These are phyloP conservation scores for Typhlomys cinereus DNA, from an alignment of 2,113 vertebrate genomes.

Conservation along the genomic window DNA sequence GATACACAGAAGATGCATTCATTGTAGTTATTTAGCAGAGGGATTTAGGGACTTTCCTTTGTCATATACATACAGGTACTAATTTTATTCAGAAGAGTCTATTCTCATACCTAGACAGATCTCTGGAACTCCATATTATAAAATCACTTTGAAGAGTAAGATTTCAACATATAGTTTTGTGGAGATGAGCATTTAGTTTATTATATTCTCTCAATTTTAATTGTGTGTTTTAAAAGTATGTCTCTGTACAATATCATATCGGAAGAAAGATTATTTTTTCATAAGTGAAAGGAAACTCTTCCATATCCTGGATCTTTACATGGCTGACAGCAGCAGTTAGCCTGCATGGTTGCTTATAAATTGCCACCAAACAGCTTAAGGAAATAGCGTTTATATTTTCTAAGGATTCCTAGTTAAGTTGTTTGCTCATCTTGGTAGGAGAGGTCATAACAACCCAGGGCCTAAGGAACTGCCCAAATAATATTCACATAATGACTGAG, in stretches of 20 bases:
- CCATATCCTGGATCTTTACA: background rate
- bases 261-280: background rate
- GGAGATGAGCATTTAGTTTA: background rate
- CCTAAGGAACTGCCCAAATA: too few relatives aligned
- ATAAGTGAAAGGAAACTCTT: background rate
- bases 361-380: too few relatives aligned
- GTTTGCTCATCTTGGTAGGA: too few relatives aligned
- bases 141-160: background rate
- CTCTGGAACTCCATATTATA: rapidly evolving
- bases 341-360: too few relatives aligned
- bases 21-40: too few relatives aligned
- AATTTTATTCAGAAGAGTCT: background rate
- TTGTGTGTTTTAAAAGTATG: background rate
- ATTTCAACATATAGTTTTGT: background rate
- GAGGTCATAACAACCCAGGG: too few relatives aligned
- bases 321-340: too few relatives aligned
- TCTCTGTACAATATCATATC: background rate
- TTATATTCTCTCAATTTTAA: background rate
- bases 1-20: background rate
- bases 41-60: background rate
- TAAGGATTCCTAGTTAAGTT: too few relatives aligned
- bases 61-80: too few relatives aligned
- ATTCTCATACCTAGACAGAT: background rate
- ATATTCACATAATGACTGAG: too few relatives aligned
- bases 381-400: too few relatives aligned